Percentiles rank a stretch among this genome's conserved stretches.
Conservation (phyloP, 2,797 vertebrate genomes). For the Pitangus sulphuratus region DNA sequence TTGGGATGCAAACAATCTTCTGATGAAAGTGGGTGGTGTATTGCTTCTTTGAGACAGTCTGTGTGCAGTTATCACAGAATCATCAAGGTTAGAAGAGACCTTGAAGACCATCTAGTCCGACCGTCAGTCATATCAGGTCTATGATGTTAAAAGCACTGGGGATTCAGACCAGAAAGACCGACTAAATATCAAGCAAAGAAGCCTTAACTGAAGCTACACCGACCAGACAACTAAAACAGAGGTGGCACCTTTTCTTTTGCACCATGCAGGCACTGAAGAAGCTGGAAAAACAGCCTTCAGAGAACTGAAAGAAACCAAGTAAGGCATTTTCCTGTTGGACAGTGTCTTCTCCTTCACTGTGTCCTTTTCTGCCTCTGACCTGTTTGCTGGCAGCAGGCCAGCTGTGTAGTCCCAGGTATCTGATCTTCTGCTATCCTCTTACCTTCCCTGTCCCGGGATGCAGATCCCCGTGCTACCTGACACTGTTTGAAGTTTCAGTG, state of each 20-base stretch:
- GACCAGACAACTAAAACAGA: background rate
- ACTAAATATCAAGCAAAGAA: background rate
- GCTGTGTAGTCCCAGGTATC: background rate
- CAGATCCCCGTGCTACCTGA: conserved; percentile 26
- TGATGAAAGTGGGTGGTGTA: background rate
- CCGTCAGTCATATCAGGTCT: background rate
- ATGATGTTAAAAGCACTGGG: background rate
- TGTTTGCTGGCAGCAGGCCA: background rate
- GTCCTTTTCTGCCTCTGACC: background rate
- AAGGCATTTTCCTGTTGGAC: background rate
- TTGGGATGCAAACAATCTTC: background rate
- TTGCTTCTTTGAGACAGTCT: background rate
- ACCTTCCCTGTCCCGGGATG: background rate
- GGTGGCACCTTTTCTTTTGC: accelerated
- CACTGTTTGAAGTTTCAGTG: background rate
- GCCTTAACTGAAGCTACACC: background rate
- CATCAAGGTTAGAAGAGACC: background rate
- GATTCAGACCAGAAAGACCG: background rate
- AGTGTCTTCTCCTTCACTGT: background rate
- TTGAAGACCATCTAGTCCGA: background rate
- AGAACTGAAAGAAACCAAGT: background rate
- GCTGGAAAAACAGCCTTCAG: background rate
- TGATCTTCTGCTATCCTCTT: conserved; percentile 24
- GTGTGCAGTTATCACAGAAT: background rate
- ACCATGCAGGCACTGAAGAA: background rate